Base-by-base conservation (phyloP, 2,888 invertebrate species). In the Morpho achilles region DNA sequence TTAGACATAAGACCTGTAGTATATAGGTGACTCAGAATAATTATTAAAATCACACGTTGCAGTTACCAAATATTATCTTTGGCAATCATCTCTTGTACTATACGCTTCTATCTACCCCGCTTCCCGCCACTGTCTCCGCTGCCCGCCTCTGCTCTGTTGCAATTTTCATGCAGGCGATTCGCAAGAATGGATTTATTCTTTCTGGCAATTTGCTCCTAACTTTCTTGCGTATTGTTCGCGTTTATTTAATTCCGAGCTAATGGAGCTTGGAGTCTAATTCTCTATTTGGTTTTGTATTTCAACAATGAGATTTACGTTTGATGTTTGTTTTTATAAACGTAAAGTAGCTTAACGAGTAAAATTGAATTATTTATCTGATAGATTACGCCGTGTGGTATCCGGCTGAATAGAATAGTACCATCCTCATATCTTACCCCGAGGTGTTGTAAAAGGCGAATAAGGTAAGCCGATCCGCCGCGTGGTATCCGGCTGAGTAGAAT, bases 151-250 rank as follows among this genome's bases (percentile, higher is more conserved):
- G 82, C 82, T 80, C 84, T 84, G 84, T 83, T 87, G 86, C 87
- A 86, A 87, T 87, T 84, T 85, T 83, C 86, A 84, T 87, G 87
- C 87, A 87, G 82, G 84, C 82, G 81, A 86, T 84, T 76, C 80
- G 77, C 79, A 78, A 80, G 81, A 83, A 84, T 80, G 80, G 82
- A 85, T 86, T 83, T 82, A 80, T 87, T 84, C 81, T 84, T 87
- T 84, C 84, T 82, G 77, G 79, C 80, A 82, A 84, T 85, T 83
- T 83, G 77, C 77, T 80, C 77, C 75, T 75, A 77, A 78, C 77
- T 80, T 76, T 72, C 76, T 70, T 70, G 69, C 68, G 76, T 72
- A 73, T 74, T 74, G 75, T 77, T 77, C 77, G 69, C 71, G 74
- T 78, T 77, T 81, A 80, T 80, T 85, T 82, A 79, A 75, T 80